Conservation (phyloP, 2,797 vertebrate genomes). For the Phrynocephalus guinanensis region DNA sequence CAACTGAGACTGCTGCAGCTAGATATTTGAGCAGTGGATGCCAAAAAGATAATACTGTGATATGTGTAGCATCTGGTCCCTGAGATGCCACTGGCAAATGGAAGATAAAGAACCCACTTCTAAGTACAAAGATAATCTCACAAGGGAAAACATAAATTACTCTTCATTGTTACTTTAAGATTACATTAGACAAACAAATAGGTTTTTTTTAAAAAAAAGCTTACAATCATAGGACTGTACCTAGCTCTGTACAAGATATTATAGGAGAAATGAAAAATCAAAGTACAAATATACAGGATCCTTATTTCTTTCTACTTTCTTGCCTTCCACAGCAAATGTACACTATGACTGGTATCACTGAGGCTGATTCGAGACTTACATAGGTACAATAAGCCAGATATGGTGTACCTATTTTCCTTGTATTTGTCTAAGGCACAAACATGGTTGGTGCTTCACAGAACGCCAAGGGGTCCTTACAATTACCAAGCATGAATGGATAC, state of each 20-base stretch:
- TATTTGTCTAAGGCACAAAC: neutral
- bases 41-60: constrained; percentile 30
- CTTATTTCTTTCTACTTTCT: neutral
- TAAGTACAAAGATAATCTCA: neutral
- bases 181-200: too few species aligned
- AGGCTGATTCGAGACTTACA: neutral
- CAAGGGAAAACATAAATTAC: neutral
- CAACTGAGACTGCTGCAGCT: constrained; percentile 25
- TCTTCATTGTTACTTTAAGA: neutral
- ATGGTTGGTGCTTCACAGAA: neutral
- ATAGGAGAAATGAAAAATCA: neutral
- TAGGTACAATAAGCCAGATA: neutral
- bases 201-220: neutral
- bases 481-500: neutral
- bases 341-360: neutral
- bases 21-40: neutral
- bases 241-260: neutral
- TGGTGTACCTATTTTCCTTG: neutral
- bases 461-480: neutral
- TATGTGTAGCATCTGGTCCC: constrained; percentile 16
- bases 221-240: neutral
- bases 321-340: neutral
- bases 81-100: neutral
- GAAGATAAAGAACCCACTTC: constrained; percentile 13
- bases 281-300: neutral